These are phyloP conservation scores for Melanerpes aurifrons DNA, from an alignment of 2,113 vertebrate genomes.

Conservation along the genomic window DNA sequence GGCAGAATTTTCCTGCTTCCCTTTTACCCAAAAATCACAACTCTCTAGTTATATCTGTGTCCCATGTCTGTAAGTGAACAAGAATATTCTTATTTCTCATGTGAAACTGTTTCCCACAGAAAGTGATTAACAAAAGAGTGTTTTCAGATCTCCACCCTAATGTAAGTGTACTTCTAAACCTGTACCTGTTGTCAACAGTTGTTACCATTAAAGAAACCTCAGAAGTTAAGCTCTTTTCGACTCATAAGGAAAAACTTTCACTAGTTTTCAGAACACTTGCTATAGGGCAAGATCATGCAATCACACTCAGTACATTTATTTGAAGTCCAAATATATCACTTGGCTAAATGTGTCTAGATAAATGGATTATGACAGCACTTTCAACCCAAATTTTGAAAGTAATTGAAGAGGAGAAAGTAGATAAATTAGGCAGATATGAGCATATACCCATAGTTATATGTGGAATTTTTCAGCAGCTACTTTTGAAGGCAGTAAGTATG, in stretches of 20 bases:
- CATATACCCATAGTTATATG: background rate
- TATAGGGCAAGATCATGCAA: background rate
- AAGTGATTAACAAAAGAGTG: background rate
- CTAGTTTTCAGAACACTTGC: background rate
- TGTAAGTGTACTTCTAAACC: background rate
- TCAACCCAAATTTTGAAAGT: background rate
- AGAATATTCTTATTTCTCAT: background rate
- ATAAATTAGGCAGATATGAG: slow-evolving; percentile 2
- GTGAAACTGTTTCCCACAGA: background rate
- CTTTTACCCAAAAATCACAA: background rate
- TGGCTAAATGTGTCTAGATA: background rate
- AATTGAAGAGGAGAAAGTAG: background rate
- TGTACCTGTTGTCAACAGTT: background rate
- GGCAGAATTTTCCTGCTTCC: background rate
- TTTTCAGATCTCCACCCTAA: background rate
- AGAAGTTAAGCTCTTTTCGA: background rate
- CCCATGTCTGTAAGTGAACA: background rate
- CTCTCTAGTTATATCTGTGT: background rate
- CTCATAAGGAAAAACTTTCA: background rate
- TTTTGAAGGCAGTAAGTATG: background rate
- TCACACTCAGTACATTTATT: background rate
- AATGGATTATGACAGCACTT: slow-evolving; percentile 34
- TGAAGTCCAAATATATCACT: background rate
- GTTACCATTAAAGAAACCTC: background rate
- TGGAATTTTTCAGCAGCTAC: background rate